Percentiles rank a stretch among this genome's conserved stretches.
phyloP scores from a whole-genome alignment of 2,797 vertebrate species.

The Threskiornis aethiopicus region DNA sequence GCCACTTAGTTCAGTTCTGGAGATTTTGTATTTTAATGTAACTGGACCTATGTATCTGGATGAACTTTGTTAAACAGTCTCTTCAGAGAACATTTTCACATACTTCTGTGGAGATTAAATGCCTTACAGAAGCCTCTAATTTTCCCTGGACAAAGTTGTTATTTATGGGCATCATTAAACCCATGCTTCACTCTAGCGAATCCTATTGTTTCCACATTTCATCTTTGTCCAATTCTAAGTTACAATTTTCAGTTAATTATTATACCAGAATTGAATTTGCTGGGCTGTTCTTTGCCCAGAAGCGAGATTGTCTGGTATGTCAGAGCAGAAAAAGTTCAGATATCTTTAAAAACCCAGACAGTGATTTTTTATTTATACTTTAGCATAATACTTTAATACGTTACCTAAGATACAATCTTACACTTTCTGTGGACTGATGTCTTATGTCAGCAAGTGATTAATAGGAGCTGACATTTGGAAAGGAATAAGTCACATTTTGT shows the following conservation, averaged over 20 bases:
- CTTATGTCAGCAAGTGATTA: not conserved
- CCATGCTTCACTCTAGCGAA: not conserved
- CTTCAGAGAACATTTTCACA: not conserved
- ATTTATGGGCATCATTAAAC: not conserved
- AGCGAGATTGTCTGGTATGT: not conserved
- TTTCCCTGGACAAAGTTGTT: not conserved
- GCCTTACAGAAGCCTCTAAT: not conserved
- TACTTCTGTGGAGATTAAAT: not conserved
- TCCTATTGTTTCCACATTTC: not conserved
- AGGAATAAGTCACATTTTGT: not conserved
- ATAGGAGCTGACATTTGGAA: not conserved
- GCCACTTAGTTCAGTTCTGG: slow-evolving; percentile 8
- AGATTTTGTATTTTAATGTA: slow-evolving; percentile 11
- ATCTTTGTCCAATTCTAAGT: not conserved
- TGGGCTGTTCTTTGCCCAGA: not conserved
- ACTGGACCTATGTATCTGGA: not conserved
- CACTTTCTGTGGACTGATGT: not conserved
- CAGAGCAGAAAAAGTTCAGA: not conserved
- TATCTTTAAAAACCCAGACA: not conserved
- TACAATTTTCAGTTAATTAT: not conserved
- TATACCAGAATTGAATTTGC: not conserved
- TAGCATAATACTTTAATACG: not conserved
- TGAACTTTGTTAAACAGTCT: not conserved
- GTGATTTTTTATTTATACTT: not conserved
- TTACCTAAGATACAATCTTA: not conserved